These are phyloP conservation scores for Anolis carolinensis DNA, from an alignment of 2,113 vertebrate genomes.

Conservation along the genomic window DNA sequence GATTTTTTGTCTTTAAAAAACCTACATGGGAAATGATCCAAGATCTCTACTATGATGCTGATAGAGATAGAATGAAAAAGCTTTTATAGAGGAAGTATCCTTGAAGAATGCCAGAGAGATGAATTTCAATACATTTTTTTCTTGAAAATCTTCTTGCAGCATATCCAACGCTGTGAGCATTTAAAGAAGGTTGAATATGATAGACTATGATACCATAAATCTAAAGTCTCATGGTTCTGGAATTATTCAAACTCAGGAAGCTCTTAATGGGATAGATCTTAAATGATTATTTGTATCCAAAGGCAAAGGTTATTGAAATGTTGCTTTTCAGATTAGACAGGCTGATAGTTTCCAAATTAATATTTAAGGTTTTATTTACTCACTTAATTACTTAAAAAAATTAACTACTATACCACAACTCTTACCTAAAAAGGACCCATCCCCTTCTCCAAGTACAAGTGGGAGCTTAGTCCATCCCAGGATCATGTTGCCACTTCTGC, in stretches of 20 bases:
- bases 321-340: background rate
- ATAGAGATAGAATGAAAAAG: constrained; percentile 49
- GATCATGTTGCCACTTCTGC: no score
- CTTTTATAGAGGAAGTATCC: constrained; percentile 39
- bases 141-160: background rate
- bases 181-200: constrained; percentile 26
- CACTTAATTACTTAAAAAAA: no score
- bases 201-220: constrained; percentile 28
- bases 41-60: constrained; percentile 42
- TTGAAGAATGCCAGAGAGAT: constrained; percentile 31
- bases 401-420: no score
- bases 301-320: constrained; percentile 8
- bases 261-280: background rate
- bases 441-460: no score
- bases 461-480: no score
- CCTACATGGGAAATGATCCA: background rate
- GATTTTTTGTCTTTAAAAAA: background rate
- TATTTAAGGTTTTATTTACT: background rate
- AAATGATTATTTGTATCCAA: background rate
- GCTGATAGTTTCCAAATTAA: background rate
- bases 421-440: no score
- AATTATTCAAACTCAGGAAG: constrained; percentile 21
- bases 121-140: constrained; percentile 7
- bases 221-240: background rate
- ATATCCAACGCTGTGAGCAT: constrained; percentile 29